Percentiles rank a stretch among this genome's conserved stretches.
These are phyloP conservation scores for Leptinotarsa defecta DNA, from an alignment of 1,140 invertebrate species.

Conservation along the genomic window DNA sequence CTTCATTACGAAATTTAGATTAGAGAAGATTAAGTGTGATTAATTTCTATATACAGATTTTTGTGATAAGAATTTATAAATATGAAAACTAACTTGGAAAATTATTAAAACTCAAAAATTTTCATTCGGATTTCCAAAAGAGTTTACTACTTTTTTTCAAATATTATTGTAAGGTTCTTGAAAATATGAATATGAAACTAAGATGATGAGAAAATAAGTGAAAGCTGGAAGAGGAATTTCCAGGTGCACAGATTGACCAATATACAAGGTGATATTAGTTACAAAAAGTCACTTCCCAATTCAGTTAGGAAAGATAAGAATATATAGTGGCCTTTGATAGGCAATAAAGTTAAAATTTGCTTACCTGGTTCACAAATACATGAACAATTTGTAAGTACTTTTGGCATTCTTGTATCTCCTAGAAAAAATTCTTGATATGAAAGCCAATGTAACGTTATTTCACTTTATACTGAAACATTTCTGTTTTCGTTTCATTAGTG, in stretches of 20 bases:
- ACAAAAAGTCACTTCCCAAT: background rate
- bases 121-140: background rate
- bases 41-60: background rate
- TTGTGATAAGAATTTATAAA: too few relatives aligned
- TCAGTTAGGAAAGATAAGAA: background rate
- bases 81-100: background rate
- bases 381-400: conserved; percentile 17
- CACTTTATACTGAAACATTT: background rate
- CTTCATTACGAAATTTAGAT: background rate
- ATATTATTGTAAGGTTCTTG: background rate
- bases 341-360: background rate
- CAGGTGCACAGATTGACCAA: conserved; percentile 24
- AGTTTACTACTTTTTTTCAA: background rate
- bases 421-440: conserved; percentile 13
- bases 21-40: background rate
- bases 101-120: background rate
- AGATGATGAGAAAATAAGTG: background rate
- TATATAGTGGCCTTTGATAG: background rate
- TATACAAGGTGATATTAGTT: conserved; percentile 9
- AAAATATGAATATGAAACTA: background rate
- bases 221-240: background rate
- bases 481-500: conserved; percentile 3
- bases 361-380: conserved; percentile 25
- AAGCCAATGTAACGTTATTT: background rate
- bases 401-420: conserved; percentile 25